Evolutionary conservation across 2,113 vertebrate species (phyloP), one percentile per base, ranked within the genome.

Genomic region (Aspiorhynchus laticeps): DNA sequence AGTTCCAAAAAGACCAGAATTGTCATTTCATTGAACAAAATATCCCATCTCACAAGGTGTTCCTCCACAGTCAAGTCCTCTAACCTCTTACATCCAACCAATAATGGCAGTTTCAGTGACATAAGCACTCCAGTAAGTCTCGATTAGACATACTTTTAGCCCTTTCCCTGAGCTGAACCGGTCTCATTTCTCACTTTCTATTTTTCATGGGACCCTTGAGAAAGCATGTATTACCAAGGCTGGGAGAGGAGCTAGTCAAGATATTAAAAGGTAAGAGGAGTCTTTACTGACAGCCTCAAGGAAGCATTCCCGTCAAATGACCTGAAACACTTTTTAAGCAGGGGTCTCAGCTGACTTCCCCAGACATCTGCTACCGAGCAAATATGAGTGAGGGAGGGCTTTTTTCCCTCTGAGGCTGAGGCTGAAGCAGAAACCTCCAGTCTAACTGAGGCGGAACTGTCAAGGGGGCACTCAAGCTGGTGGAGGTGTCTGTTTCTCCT

Each of bases 321-420:
- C 93, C 94, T 90, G 91, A 90, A 94, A 94, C 93, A 85, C 88
- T 87, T 93, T 93, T 91, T 92, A 93, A 92, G 86, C 88, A 89
- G 87, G 87, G 75, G 91, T 93, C 92, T 93, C 92, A 90, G 91
- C 82, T 88, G 93, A 93, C 78, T 87, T 90, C 86, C 86, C 84
- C 87, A 88, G 90, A 93, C 92, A 93, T 93, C 92, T 93, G 93
- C 90, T 92, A 84, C n/a, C 85, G 88, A 90, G 86, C 89, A 91
- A 91, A 93, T 91, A 9, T 59, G 63, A 83, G 80, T 17, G 17
- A 51, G 31, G 51, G 33, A 85, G 79, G 79, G 63, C 31, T 87
- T 83, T 61, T 85, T 24, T 4, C 26, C 28, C 74, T 33, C 6
- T 43, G 48, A 33, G 75, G 71, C 59, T 33, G 33, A 33, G 81